A percentile compares a stretch with the other conserved stretches of the same genome.
These are phyloP conservation scores for Crypturellus tataupa DNA, from an alignment of 2,797 vertebrate species.

Conservation along the genomic window DNA sequence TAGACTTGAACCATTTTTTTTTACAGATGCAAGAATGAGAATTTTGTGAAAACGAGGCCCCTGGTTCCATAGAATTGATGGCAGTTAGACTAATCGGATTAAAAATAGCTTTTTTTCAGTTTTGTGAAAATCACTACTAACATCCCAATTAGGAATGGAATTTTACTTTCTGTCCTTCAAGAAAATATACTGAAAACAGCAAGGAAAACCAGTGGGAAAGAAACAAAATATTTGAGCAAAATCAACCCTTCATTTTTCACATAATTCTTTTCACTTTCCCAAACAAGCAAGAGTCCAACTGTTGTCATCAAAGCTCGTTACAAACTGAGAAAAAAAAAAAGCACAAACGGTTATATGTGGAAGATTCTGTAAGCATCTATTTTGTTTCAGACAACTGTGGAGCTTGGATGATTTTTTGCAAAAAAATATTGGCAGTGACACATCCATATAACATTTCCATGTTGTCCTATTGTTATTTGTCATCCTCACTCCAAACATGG, in stretches of 20 bases:
- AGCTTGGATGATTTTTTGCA: neutral
- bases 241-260: neutral
- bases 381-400: neutral
- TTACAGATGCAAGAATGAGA: neutral
- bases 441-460: neutral
- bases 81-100: neutral
- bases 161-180: neutral
- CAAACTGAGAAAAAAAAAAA: neutral
- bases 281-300: neutral
- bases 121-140: neutral
- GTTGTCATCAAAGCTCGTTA: neutral
- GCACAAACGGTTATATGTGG: fast-evolving
- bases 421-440: neutral
- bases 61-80: neutral
- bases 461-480: neutral
- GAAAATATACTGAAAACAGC: neutral
- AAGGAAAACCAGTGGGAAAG: neutral
- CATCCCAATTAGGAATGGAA: neutral
- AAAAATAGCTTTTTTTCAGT: neutral
- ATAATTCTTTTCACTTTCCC: neutral
- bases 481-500: fast-evolving
- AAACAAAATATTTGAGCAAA: neutral
- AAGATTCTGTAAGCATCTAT: neutral
- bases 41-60: neutral
- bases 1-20: neutral